Evolutionary conservation across 2,888 invertebrate species (phyloP).

Genomic region (Lycocerus yunnanus): DNA sequence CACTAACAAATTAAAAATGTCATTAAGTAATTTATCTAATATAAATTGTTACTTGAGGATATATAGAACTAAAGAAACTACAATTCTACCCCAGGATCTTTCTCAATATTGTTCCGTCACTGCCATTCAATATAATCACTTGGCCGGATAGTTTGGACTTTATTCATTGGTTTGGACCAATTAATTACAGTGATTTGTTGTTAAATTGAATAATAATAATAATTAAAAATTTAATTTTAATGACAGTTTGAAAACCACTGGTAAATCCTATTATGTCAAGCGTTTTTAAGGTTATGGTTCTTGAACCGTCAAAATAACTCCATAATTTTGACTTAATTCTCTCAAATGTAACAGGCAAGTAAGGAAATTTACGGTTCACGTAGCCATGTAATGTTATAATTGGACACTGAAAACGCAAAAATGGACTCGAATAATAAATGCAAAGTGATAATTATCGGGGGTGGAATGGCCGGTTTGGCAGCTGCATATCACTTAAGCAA

Average conservation of each 20-base stretch:
- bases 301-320: not conserved
- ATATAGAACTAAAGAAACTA: too few species aligned
- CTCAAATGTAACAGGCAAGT: not conserved
- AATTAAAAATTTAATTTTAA: too few species aligned
- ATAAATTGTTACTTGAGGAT: too few species aligned
- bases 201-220: too few species aligned
- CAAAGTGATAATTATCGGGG: constrained; percentile 82
- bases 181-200: too few species aligned
- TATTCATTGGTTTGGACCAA: too few species aligned
- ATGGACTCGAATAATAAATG: constrained; percentile 46
- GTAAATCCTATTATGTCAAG: not conserved
- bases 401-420: not conserved
- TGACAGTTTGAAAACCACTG: not conserved
- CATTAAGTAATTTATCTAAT: too few species aligned
- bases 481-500: constrained; percentile 82
- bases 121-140: too few species aligned
- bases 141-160: too few species aligned
- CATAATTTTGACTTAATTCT: not conserved
- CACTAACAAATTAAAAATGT: too few species aligned
- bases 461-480: constrained; percentile 83
- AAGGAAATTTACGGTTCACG: not conserved
- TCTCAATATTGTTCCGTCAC: too few species aligned
- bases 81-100: too few species aligned
- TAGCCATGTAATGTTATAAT: not conserved
- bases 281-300: not conserved